Evolutionary conservation across 2,113 vertebrate genomes (phyloP), one percentile per base, ranked within the genome.

Genomic region (Cynoglossus semilaevis): DNA sequence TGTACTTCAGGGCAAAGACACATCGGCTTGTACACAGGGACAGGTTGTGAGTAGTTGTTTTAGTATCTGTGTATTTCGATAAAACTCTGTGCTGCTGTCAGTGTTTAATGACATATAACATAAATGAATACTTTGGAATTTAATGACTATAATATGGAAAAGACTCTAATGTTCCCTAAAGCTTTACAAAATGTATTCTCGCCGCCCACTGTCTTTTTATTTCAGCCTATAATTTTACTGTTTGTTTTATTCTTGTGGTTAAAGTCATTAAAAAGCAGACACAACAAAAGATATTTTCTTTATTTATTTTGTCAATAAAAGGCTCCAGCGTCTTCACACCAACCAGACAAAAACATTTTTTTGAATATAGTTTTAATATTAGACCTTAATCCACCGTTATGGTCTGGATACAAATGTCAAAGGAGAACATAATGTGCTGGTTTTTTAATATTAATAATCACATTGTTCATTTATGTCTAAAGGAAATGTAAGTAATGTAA

Each of bases 11-110:
- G 66, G 19, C 38, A 43, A 42, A 67, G 63, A 71, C 51, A 66
- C 65, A 70, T 50, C 13, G 45, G 44, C 58, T 60, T 60, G 55
- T 70, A 67, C 76, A 74, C 36, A 54, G 22, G n/a, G 50, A 54
- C 11, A 51, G 9, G 44, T 50, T 51, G 18, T 41, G 46, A n/a
- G 35, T n/a, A 49, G 19, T 15, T 4, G 7, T 10, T 57, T 18
- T 11, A 12, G 10, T 14, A 41, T 41, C 5, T 12, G 10, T 8
- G 29, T 42, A 15, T 61, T 7, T 42, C n/a, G 15, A 51, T 15
- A 49, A 54, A 5, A 0, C 59, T 53, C 45, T 61, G 36, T 9
- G 6, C 37, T 34, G 4, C 43, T 19, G n/a, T 18, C 1, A 58
- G 5, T 42, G 17, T 48, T 56, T 66, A 13, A 41, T 35, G 10